A percentile compares a stretch with the other conserved stretches of the same genome.
phyloP scores from a whole-genome alignment of 2,888 invertebrate species.

The Agrotis exclamationis region DNA sequence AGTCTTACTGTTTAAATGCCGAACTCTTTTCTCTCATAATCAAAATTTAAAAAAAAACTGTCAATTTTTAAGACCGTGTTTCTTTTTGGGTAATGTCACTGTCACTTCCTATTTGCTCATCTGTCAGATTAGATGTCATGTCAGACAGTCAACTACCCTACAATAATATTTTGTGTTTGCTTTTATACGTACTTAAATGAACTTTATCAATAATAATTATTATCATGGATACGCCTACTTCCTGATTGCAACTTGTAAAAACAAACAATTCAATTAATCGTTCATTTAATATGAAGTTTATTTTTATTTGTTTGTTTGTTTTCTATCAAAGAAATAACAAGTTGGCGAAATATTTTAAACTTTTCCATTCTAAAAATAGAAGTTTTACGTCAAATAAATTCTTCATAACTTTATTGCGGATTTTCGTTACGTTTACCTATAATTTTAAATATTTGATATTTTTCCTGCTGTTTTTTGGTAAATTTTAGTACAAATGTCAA shows the following conservation, averaged over 20 bases:
- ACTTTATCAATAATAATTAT: conserved; percentile 12
- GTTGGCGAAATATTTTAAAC: conserved; percentile 1
- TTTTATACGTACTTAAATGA: conserved; percentile 8
- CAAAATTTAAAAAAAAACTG: background rate
- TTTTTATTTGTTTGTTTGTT: conserved; percentile 8
- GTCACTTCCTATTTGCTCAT: background rate
- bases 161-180: conserved; percentile 7
- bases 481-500: background rate
- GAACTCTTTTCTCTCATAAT: background rate
- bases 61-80: background rate
- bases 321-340: background rate
- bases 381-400: conserved; percentile 24
- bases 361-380: conserved; percentile 20
- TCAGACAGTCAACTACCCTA: conserved; percentile 32
- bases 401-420: background rate
- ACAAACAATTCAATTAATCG: background rate
- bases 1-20: background rate
- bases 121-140: conserved; percentile 19
- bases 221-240: conserved; percentile 3
- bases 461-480: background rate
- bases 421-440: background rate
- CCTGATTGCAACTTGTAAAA: conserved; percentile 18
- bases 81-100: background rate
- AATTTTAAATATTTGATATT: background rate
- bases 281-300: background rate